A percentile compares a stretch with the other conserved stretches of the same genome.
These are phyloP conservation scores for Parotocinclus haroldoi DNA, from an alignment of 2,797 vertebrate species.

Conservation along the genomic window DNA sequence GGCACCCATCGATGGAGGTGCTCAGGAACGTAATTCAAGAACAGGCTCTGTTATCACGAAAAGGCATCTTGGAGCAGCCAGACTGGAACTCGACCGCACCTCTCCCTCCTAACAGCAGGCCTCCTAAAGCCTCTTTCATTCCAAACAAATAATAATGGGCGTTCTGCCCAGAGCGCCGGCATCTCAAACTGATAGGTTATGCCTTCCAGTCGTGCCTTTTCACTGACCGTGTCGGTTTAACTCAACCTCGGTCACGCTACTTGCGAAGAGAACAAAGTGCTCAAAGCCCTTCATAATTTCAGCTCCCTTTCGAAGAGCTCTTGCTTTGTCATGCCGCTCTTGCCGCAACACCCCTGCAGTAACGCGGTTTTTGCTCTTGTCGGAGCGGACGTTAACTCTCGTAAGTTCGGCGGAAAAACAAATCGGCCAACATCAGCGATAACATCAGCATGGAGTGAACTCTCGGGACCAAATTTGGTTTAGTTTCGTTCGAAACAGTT, in stretches of 20 bases:
- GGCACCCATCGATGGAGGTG: constrained; percentile 37
- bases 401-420: constrained; percentile 61
- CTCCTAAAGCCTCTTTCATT: constrained; percentile 17
- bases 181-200: constrained; percentile 1
- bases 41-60: constrained; percentile 20
- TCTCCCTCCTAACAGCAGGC: constrained; percentile 25
- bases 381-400: constrained; percentile 61
- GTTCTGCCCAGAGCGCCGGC: neutral
- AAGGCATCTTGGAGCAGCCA: constrained; percentile 36
- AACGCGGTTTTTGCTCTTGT: constrained; percentile 57
- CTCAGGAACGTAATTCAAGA: constrained; percentile 35
- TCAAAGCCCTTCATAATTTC: constrained; percentile 36
- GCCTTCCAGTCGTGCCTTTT: neutral
- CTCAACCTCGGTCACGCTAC: neutral
- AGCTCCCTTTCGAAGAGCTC: constrained; percentile 7
- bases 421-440: too few species aligned
- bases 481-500: constrained; percentile 24
- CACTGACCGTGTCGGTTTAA: constrained; percentile 1
- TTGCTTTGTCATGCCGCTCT: constrained; percentile 36
- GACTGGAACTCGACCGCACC: constrained; percentile 39
- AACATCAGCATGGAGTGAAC: constrained; percentile 13
- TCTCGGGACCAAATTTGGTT: constrained; percentile 14
- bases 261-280: constrained; percentile 23
- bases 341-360: neutral
- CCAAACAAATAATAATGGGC: constrained; percentile 15